Base-by-base conservation (phyloP, 2,888 invertebrate species). In the Pyrgus malvae region DNA sequence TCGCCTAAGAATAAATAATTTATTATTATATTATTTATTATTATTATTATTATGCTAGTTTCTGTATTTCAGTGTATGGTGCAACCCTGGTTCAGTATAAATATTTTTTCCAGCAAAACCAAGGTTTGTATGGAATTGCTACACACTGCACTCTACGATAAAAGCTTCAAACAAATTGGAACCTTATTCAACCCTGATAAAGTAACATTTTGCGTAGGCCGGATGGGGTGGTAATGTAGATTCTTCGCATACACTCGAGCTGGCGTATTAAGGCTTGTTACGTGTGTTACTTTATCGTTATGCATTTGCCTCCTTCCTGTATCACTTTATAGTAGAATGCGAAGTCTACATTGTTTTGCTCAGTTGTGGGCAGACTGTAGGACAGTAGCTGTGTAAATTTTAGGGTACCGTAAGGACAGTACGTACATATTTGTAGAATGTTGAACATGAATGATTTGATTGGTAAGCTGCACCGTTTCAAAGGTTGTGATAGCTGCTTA, bases 51-150 rank as follows among this genome's bases (percentile, higher is more conserved):
- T 17, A 8, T 44, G 7, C n/a, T 21, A 19, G 8, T 25, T 9
- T n/a, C 37, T 37, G 9, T 27, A 8, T 5, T 27, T 8, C 27
- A 27, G 27, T 17, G 33, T 8, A 31, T 12, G n/a, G 33, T 9
- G 40, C 14, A 14, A 33, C 11, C 50, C 49, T 12, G 33, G 33
- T n/a, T 14, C 5, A 17, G 19, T 9, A 37, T 44, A 44, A 51
- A 51, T 51, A 44, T 27, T 44, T 51, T 44, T 16, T n/a, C 35
- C 27, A 23, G 31, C n/a, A 33, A 44, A 51, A 44, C 37, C 51
- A 12, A 17, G 11, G 27, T 8, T 12, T 23, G 8, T 16, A 35
- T 19, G 38, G 31, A 31, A 40, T 33, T 25, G 17, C 25, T 25
- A 35, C 23, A 33, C 12, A 31, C 21, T 40, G 41, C 11, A 14